Conservation (phyloP, 2,113 vertebrate species). For the Percina caprodes region DNA sequence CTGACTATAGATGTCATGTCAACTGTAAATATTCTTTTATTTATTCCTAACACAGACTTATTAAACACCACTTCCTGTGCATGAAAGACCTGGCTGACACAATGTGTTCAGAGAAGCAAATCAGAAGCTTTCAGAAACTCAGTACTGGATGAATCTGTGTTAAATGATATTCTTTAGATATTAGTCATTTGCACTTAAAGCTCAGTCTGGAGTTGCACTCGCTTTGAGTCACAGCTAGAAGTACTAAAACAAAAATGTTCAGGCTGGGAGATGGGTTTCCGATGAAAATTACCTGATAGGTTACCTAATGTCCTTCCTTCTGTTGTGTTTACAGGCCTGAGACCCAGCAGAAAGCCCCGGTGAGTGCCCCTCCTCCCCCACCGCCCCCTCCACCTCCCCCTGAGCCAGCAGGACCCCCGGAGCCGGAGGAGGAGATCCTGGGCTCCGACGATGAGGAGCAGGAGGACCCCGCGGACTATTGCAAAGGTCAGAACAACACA, state of each 20-base stretch:
- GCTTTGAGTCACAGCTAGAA: conserved; percentile 44
- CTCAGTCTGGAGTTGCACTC: conserved; percentile 7
- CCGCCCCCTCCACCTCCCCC: conserved; percentile 91
- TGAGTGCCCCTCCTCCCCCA: conserved; percentile 86
- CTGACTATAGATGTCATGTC: background rate
- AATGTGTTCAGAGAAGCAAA: background rate
- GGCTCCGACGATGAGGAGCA: conserved; percentile 99
- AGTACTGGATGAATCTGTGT: conserved; percentile 25
- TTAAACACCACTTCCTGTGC: conserved; percentile 1
- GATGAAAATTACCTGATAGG: background rate
- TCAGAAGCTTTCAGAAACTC: conserved; percentile 28
- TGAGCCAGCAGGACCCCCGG: conserved; percentile 88
- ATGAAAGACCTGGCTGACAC: conserved; percentile 25
- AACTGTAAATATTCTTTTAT: background rate
- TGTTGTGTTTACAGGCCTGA: conserved; percentile 89
- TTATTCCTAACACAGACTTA: conserved; percentile 2
- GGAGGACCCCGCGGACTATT: conserved; percentile 98
- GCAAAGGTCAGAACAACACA: conserved; percentile 89
- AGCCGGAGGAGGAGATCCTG: conserved; percentile 97
- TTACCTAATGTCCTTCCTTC: background rate
- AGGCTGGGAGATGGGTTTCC: background rate
- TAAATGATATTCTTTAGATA: conserved; percentile 24
- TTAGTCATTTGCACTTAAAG: conserved; percentile 49
- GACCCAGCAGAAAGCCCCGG: conserved; percentile 96
- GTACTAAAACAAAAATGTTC: background rate